phyloP scores from a whole-genome alignment of 2,797 vertebrate genomes.

The Sebastolobus altivelis region DNA sequence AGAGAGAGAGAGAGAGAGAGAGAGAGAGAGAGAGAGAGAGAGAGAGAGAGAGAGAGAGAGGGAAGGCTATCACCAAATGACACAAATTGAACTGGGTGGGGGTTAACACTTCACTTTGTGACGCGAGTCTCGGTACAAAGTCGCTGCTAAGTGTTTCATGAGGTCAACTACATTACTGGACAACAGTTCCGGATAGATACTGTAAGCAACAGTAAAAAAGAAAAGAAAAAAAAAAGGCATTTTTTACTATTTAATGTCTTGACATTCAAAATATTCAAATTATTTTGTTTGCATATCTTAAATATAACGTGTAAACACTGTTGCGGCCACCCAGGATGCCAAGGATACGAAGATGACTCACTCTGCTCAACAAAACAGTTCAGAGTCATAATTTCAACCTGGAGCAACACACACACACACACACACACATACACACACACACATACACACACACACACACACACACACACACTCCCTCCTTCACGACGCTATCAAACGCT shows the following conservation, averaged over 20 bases:
- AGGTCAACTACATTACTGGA: constrained; percentile 40
- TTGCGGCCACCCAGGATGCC: constrained; percentile 16
- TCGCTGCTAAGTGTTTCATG: constrained; percentile 40
- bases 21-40: constrained; percentile 15
- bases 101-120: constrained; percentile 55
- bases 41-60: constrained; percentile 27
- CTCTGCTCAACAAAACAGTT: constrained; percentile 30
- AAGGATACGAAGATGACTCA: constrained; percentile 46
- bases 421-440: constrained; percentile 4
- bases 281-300: constrained; percentile 23
- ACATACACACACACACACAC: constrained; percentile 12
- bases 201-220: not conserved
- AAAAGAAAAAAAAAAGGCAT: constrained; percentile 3
- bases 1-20: constrained; percentile 15
- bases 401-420: constrained; percentile 16
- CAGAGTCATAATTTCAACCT: constrained; percentile 44
- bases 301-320: not conserved
- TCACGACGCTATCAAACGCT: constrained; percentile 35
- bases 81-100: constrained; percentile 44
- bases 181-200: not conserved
- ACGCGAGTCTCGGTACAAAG: constrained; percentile 38
- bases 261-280: constrained; percentile 22
- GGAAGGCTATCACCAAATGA: constrained; percentile 59
- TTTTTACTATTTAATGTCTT: constrained; percentile 15
- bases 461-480: constrained; percentile 16